Evolutionary conservation across 2,113 vertebrate genomes (phyloP), one percentile per base, ranked within the genome.

Genomic region (Paralichthys olivaceus): DNA sequence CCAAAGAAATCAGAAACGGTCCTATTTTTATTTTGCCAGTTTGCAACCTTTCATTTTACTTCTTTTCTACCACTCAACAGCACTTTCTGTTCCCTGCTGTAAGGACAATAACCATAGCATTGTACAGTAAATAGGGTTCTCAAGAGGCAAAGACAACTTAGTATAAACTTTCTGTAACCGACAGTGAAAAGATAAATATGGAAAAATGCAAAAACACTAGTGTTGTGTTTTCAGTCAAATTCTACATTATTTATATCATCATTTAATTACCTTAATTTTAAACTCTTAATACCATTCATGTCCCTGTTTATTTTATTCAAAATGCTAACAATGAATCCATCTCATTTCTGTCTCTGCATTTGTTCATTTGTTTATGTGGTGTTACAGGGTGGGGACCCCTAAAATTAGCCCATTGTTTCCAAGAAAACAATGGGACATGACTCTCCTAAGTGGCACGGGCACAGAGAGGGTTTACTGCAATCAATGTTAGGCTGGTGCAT

Each of bases 401-500:
- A 55, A 40, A 85, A 65, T 75, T 25, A 57, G 12, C 34, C 23
- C 2, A 65, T 81, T 79, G 58, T 81, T 66, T 77, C 34, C 49
- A 61, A 59, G 40, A 25, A 71, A 25, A 63, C n/a, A 69, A 68
- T 6, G 0, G 19, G 14, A 69, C 47, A 58, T 62, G 72, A 65
- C 51, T 83, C 66, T 72, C 43, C 17, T 11, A 54, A 68, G 28
- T 25, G 28, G 25, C 26, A 49, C 4, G 40, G n/a, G 20, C 37
- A 49, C 45, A 19, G 17, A 49, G 23, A 29, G 8, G 20, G 8
- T 58, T 32, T 43, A 49, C n/a, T 63, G 64, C 49, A 63, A 64
- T 81, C 75, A 55, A 61, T 72, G 73, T 59, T 77, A 61, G 68
- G 9, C 28, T 69, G 55, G 29, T 81, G 69, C 40, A 79, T 90